Base-by-base conservation (phyloP, 2,113 vertebrate genomes). In the Lucifuga dentata region DNA sequence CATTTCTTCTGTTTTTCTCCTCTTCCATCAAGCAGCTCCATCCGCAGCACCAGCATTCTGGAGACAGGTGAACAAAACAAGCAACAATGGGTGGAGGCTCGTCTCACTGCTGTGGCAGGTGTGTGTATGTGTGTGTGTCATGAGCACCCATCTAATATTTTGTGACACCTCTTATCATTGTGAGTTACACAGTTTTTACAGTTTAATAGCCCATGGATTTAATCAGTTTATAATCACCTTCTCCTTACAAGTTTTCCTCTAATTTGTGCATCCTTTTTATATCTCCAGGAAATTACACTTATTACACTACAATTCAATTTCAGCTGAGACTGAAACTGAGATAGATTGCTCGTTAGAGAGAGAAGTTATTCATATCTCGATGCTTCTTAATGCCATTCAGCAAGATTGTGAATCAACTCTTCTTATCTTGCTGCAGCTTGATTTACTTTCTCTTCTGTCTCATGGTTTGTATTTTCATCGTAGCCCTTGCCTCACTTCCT, bases 101-200 rank as follows among this genome's bases (percentile, higher is more conserved):
- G 10, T 86, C 32, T 76, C 65, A 1, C 79, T 92, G 48, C 68
- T 89, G 8, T 92, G 91, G 91, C 89, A 92, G 90, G 90, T 91
- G 36, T 29, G 82, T 49, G 35, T 40, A 6, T 38, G 24, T 48
- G n/a, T 39, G 9, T 5, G 15, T 4, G 9, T 51, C 49, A 56
- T 32, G 8, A 7, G 8, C 6, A 13, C 8, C 11, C 1, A 8
- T 15, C 0, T 33, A 58, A 59, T 59, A 29, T 20, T 32, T 69
- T 48, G 8, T 35, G 10, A 35, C 33, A 10, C 33, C 10, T 35
- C 33, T 3, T 39, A 16, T 36, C 36, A n/a, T 16, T 71, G 20
- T 44, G 56, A 64, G 55, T 32, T 26, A n/a, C 16, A 1, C 8
- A 29, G 24, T n/a, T 58, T n/a, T 45, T 45, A 23, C 8, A 1